Conservation (phyloP, 2,888 invertebrate genomes). For the Drosophila fulvimacula region DNA sequence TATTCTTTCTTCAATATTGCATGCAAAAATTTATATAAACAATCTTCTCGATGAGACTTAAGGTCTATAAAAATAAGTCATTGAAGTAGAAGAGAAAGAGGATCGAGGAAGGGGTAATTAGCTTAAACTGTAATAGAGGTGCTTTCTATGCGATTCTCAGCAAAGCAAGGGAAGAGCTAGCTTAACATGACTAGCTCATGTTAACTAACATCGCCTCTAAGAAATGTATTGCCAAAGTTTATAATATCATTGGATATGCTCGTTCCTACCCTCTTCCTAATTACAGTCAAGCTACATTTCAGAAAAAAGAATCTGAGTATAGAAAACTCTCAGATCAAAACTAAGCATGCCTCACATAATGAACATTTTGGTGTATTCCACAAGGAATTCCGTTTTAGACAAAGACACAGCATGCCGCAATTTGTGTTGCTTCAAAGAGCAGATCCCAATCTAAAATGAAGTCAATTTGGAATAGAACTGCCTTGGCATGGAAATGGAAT, state of each 20-base stretch:
- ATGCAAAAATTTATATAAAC: too few relatives aligned
- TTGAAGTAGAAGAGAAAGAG: not conserved
- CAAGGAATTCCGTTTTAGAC: slow-evolving; percentile 19
- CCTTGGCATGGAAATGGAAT: not conserved
- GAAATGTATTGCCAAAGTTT: not conserved
- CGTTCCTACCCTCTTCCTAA: not conserved
- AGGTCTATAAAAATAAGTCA: not conserved
- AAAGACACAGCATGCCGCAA: slow-evolving; percentile 23
- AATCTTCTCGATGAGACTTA: too few relatives aligned
- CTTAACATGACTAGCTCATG: not conserved
- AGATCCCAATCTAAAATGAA: slow-evolving; percentile 75
- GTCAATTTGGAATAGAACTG: slow-evolving; percentile 48
- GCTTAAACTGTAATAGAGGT: too few relatives aligned
- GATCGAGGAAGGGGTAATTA: too few relatives aligned
- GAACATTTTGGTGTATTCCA: slow-evolving; percentile 1
- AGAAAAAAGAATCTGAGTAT: not conserved
- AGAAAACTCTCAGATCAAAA: not conserved
- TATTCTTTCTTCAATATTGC: not conserved
- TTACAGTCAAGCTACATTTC: not conserved
- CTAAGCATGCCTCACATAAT: not conserved
- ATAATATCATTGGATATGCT: not conserved
- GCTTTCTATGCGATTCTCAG: not conserved
- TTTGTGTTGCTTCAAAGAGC: slow-evolving; percentile 14
- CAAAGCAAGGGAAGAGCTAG: not conserved
- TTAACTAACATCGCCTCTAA: not conserved